Conservation (phyloP, 2,888 invertebrate genomes). For the Xestobium rufovillosum region DNA sequence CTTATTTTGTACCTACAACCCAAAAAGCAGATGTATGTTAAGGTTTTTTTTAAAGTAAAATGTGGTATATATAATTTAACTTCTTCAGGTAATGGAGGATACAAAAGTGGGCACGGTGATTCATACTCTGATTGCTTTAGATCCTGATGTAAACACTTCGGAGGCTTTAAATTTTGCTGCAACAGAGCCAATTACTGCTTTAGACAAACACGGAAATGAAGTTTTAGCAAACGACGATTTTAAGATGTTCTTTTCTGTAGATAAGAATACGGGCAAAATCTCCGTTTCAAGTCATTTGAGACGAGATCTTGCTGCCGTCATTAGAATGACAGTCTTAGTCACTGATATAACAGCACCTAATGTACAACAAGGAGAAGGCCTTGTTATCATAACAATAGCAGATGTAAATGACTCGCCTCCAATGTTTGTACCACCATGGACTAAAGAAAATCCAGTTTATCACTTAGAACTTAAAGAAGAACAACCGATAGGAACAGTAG, state of each 20-base stretch:
- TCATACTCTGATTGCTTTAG: constrained; percentile 64
- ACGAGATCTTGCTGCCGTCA: constrained; percentile 62
- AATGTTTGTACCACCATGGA: constrained; percentile 68
- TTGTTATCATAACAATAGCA: constrained; percentile 59
- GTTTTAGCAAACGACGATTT: constrained; percentile 44
- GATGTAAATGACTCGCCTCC: constrained; percentile 66
- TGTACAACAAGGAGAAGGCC: constrained; percentile 69
- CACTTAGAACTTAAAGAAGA: constrained; percentile 69
- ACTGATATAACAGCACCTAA: constrained; percentile 74
- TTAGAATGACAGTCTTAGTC: constrained; percentile 71
- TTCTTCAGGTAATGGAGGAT: constrained; percentile 62
- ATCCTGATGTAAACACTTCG: constrained; percentile 68
- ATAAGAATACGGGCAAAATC: constrained; percentile 55
- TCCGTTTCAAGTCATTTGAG: constrained; percentile 55
- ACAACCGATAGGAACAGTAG: constrained; percentile 68
- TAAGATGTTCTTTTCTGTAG: constrained; percentile 60
- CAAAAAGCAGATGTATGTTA: constrained; percentile 64
- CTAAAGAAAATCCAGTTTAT: constrained; percentile 54
- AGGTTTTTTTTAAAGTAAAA: constrained; percentile 2
- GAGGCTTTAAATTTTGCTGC: constrained; percentile 61
- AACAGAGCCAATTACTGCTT: constrained; percentile 66
- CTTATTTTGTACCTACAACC: constrained; percentile 69
- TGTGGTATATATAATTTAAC: constrained; percentile 7
- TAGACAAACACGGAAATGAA: constrained; percentile 76
- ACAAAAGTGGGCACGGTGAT: constrained; percentile 64